Percentiles rank a stretch among this genome's conserved stretches.
Conservation (phyloP, 2,113 vertebrate genomes). For the Rostratula benghalensis region DNA sequence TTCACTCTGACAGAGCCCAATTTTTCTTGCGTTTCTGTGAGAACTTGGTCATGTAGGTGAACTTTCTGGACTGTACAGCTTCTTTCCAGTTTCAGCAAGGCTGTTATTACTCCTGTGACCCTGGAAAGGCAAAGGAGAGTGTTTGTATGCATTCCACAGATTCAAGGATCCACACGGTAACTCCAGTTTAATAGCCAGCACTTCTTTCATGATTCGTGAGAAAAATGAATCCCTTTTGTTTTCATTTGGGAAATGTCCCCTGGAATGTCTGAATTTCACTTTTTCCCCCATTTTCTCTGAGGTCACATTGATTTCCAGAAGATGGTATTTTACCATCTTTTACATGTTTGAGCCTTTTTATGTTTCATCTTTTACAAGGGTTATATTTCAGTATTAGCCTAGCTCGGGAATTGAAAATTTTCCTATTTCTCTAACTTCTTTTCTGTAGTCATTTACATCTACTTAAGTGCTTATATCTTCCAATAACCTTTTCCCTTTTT, state of each 20-base stretch:
- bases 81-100: slow-evolving; percentile 19
- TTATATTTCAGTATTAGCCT: slow-evolving; percentile 11
- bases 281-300: not conserved
- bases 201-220: not conserved
- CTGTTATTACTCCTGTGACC: not conserved
- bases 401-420: not conserved
- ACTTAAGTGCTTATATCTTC: not conserved
- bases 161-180: not conserved
- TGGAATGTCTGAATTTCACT: not conserved
- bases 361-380: not conserved
- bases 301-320: slow-evolving; percentile 3
- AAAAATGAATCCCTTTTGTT: not conserved
- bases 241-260: not conserved
- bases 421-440: slow-evolving; percentile 17
- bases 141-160: slow-evolving; percentile 20
- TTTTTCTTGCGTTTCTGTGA: not conserved
- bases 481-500: not conserved
- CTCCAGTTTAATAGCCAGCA: not conserved
- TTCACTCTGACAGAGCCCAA: not conserved
- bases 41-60: not conserved
- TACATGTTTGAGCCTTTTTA: not conserved
- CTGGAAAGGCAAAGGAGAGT: not conserved
- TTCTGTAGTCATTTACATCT: not conserved
- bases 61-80: not conserved
- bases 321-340: slow-evolving; percentile 9